A percentile compares a stretch with the other conserved stretches of the same genome.
Conservation (phyloP, 2,797 vertebrate genomes). For the Alosa sapidissima region DNA sequence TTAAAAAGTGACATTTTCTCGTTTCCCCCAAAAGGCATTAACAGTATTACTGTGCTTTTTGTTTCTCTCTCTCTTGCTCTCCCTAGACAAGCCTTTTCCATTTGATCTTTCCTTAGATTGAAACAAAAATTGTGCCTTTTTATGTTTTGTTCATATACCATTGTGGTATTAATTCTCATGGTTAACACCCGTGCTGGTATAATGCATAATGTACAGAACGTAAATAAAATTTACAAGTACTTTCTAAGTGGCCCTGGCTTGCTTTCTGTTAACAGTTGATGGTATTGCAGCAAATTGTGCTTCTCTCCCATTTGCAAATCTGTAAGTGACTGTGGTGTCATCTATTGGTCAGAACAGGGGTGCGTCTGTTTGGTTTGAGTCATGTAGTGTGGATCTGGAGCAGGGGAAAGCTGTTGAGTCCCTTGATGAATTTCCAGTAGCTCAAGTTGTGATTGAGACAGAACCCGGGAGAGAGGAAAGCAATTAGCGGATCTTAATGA, state of each 20-base stretch:
- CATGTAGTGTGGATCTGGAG: constrained; percentile 54
- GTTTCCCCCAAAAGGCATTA: constrained; percentile 89
- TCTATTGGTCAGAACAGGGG: neutral
- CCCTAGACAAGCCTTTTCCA: constrained; percentile 73
- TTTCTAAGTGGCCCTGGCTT: constrained; percentile 64
- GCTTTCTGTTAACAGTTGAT: constrained; percentile 30
- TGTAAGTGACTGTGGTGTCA: neutral
- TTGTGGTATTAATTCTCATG: constrained; percentile 86
- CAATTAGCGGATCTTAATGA: constrained; percentile 82
- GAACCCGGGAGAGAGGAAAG: constrained; percentile 71
- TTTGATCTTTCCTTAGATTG: constrained; percentile 69
- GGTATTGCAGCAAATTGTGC: neutral
- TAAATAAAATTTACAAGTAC: constrained; percentile 93
- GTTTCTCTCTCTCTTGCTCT: constrained; percentile 78
- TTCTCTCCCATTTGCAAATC: neutral
- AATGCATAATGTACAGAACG: constrained; percentile 89
- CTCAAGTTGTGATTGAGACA: constrained; percentile 61
- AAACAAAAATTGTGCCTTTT: constrained; percentile 90
- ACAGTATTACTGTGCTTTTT: constrained; percentile 95
- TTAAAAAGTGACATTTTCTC: constrained; percentile 44
- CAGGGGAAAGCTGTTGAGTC: constrained; percentile 48
- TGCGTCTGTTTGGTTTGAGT: neutral
- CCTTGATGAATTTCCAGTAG: constrained; percentile 62
- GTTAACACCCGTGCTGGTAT: constrained; percentile 84
- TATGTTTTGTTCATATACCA: constrained; percentile 83